Percentiles rank a stretch among this genome's conserved stretches.
Evolutionary conservation across 2,113 vertebrate species (phyloP).

Genomic region (Paramisgurnus dabryanus): DNA sequence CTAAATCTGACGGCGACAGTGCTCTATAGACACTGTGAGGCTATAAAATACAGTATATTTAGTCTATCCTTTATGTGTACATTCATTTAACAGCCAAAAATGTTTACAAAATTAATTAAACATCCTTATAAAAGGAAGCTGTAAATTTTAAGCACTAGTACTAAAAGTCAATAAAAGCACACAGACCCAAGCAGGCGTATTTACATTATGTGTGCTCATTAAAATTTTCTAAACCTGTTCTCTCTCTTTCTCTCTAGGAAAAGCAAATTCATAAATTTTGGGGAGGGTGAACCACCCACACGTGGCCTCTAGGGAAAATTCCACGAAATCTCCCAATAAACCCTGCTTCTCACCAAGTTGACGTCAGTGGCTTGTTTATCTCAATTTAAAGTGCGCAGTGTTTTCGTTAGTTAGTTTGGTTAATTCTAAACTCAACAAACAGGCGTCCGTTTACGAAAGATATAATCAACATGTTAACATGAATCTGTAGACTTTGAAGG

Average conservation of each 20-base stretch:
- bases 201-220: background rate
- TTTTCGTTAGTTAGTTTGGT: background rate
- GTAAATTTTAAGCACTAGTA: background rate
- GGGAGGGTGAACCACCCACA: background rate
- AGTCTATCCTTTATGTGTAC: background rate
- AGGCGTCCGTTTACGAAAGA: background rate
- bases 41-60: background rate
- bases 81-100: background rate
- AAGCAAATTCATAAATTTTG: slow-evolving; percentile 17
- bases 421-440: background rate
- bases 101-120: slow-evolving; percentile 5
- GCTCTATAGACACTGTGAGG: background rate
- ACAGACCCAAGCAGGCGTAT: background rate
- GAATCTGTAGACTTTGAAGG: background rate
- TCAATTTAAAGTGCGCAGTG: background rate
- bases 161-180: background rate
- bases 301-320: slow-evolving; percentile 12
- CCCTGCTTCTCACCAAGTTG: slow-evolving; percentile 6
- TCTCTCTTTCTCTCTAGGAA: background rate
- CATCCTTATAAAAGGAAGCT: background rate
- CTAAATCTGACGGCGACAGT: background rate
- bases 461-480: background rate
- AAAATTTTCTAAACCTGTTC: slow-evolving; percentile 7
- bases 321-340: slow-evolving; percentile 30
- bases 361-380: slow-evolving; percentile 3